Evolutionary conservation across 1,140 invertebrate species (phyloP).

Genomic region (Geopemphigus sp.): DNA sequence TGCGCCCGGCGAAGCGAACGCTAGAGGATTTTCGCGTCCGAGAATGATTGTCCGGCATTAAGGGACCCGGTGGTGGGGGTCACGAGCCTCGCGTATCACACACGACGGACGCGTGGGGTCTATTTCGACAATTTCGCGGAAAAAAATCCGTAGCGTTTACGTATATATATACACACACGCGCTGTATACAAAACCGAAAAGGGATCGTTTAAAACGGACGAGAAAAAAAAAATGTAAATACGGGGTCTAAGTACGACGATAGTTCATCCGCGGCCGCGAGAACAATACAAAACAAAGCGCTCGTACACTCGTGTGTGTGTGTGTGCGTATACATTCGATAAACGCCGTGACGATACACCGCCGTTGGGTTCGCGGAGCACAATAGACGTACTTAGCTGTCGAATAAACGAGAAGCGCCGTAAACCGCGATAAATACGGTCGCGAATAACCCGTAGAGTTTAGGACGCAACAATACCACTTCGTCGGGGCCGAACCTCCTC

Average conservation of each 20-base stretch:
- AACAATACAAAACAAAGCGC: not conserved
- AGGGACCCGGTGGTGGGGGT: not conserved
- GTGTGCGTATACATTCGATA: no score
- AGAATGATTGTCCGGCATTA: no score
- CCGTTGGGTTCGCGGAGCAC: not conserved
- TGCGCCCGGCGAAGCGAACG: not conserved
- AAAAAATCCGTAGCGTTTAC: not conserved
- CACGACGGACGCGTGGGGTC: not conserved
- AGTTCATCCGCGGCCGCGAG: not conserved
- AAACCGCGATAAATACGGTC: no score
- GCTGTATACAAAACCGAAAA: no score
- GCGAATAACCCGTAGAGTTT: no score
- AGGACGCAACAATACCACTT: no score
- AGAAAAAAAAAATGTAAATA: conserved; percentile 9
- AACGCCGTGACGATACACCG: not conserved
- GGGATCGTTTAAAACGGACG: not conserved
- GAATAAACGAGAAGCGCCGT: no score
- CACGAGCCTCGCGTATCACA: not conserved
- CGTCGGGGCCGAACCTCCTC: no score
- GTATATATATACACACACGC: no score
- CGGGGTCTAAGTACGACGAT: not conserved
- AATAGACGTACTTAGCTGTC: not conserved
- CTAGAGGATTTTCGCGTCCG: not conserved
- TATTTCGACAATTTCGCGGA: conserved; percentile 9
- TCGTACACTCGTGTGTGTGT: no score